Percentiles rank a stretch among this genome's conserved stretches.
phyloP scores from a whole-genome alignment of 2,113 vertebrate species.

The Bubo bubo region DNA sequence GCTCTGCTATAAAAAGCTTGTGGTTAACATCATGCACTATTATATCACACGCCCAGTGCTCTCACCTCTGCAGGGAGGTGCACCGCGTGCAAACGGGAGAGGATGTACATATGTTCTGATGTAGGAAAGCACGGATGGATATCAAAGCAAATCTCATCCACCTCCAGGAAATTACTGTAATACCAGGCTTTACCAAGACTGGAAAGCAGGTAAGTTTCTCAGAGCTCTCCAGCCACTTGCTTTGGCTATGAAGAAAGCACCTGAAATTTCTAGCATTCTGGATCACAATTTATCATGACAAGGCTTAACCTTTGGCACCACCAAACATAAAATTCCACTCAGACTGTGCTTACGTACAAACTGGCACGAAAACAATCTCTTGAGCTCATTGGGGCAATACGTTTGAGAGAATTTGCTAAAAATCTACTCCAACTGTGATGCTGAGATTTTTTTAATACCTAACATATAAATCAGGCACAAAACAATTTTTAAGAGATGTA shows the following conservation, averaged over 20 bases:
- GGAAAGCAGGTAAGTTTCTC: background rate
- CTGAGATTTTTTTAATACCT: background rate
- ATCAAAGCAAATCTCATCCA: constrained; percentile 5
- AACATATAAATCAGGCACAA: background rate
- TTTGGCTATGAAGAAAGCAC: background rate
- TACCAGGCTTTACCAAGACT: background rate
- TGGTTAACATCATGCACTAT: constrained; percentile 15
- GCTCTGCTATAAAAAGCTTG: constrained; percentile 44
- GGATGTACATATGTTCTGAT: background rate
- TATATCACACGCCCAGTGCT: constrained; percentile 1
- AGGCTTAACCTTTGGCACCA: background rate
- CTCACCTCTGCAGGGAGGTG: constrained; percentile 8
- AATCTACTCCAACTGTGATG: background rate
- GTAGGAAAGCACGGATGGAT: constrained; percentile 11
- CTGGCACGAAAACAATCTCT: background rate
- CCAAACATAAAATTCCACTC: background rate
- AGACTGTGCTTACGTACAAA: background rate
- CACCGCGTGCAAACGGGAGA: background rate
- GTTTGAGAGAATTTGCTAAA: background rate
- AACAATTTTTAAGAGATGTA: background rate
- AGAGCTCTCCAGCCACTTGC: background rate
- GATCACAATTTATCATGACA: background rate
- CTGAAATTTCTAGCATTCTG: background rate
- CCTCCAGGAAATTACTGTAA: background rate
- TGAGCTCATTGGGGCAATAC: background rate